Evolutionary conservation across 2,113 vertebrate genomes (phyloP).

Genomic region (Mesembrinibis cayennensis): DNA sequence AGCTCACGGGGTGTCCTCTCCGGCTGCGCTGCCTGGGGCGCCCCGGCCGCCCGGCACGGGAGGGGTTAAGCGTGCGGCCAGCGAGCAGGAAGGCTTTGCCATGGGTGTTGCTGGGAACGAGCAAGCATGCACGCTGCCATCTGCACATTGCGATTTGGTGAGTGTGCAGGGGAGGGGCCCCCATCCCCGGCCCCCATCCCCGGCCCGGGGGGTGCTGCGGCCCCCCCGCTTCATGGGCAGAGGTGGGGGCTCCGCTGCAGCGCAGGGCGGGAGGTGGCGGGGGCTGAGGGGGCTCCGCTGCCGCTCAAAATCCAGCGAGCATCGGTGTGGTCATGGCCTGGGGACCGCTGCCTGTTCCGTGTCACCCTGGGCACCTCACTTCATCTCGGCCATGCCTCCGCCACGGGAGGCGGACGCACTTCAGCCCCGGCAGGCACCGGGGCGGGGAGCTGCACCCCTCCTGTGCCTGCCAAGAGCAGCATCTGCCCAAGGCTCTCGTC

Average conservation of each 20-base stretch:
- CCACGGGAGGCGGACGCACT: rapidly evolving
- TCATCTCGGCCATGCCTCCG: rapidly evolving
- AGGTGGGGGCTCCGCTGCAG: not conserved
- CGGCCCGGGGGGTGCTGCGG: not conserved
- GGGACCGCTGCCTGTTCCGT: not conserved
- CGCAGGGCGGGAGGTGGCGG: rapidly evolving
- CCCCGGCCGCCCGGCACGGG: not conserved
- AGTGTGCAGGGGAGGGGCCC: slow-evolving; percentile 35
- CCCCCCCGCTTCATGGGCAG: no score
- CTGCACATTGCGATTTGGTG: slow-evolving; percentile 36
- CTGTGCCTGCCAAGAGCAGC: not conserved
- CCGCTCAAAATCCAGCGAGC: not conserved
- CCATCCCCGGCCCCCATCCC: not conserved
- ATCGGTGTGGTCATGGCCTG: rapidly evolving
- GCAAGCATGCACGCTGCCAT: not conserved
- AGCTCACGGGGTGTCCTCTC: rapidly evolving
- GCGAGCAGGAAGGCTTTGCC: not conserved
- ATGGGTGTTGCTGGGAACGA: not conserved
- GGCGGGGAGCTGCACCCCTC: not conserved
- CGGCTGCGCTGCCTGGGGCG: not conserved
- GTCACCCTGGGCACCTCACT: not conserved
- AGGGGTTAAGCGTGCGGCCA: not conserved
- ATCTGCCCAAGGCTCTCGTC: not conserved
- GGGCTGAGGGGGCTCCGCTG: no score
- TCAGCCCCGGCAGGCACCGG: rapidly evolving